phyloP scores from a whole-genome alignment of 1,140 invertebrate genomes.

The Steinernema khuongi region DNA sequence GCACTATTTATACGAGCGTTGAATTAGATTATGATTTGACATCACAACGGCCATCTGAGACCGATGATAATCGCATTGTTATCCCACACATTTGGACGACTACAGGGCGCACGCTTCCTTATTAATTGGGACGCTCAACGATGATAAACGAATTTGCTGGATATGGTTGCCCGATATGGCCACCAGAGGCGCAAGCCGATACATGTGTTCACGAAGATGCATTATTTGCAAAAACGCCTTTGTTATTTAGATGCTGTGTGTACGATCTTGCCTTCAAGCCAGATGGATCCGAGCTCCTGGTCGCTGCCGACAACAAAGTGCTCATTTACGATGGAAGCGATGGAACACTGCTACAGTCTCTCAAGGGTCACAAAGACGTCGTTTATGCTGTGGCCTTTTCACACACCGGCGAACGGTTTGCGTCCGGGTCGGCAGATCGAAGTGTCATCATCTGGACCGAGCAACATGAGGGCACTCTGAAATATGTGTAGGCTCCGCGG shows the following conservation, averaged over 20 bases:
- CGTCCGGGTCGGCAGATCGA: constrained; percentile 91
- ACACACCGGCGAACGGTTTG: constrained; percentile 89
- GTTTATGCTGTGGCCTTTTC: constrained; percentile 89
- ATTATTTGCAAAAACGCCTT: constrained; percentile 12
- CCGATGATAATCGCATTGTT: constrained; percentile 1
- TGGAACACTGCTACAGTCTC: constrained; percentile 79
- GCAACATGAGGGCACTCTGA: constrained; percentile 88
- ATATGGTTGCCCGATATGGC: not conserved
- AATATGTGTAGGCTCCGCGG: constrained; percentile 75
- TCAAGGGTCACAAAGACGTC: constrained; percentile 88
- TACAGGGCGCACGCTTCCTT: constrained; percentile 1
- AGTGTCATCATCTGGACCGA: constrained; percentile 96
- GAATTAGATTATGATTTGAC: constrained; percentile 18
- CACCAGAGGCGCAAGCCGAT: constrained; percentile 11
- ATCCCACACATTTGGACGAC: not conserved
- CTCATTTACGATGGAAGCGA: constrained; percentile 87
- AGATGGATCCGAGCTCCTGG: constrained; percentile 84
- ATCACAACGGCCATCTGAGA: constrained; percentile 9
- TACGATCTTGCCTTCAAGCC: constrained; percentile 91
- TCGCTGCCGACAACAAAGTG: constrained; percentile 83
- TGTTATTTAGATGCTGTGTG: constrained; percentile 68
- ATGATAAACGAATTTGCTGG: not conserved
- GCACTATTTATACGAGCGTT: not conserved
- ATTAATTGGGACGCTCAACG: constrained; percentile 7
- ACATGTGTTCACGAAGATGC: not conserved